Percentiles rank a stretch among this genome's conserved stretches.
Evolutionary conservation across 1,140 invertebrate species (phyloP).

Genomic region (Tetramorium simillimum): DNA sequence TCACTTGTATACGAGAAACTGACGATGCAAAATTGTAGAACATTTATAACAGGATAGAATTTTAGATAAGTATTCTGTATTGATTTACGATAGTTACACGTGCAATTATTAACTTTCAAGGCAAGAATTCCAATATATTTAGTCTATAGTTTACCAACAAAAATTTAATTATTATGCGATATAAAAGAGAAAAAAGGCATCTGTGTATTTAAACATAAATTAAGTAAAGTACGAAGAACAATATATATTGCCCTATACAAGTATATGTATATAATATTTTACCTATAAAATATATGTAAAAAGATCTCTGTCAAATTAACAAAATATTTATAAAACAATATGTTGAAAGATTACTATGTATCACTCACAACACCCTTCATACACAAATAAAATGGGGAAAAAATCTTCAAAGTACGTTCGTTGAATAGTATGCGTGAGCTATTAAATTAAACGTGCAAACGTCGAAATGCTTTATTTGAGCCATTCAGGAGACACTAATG

Average conservation of each 20-base stretch:
- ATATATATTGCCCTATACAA: background rate
- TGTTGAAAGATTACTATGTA: background rate
- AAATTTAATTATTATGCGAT: background rate
- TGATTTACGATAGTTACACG: background rate
- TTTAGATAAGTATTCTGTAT: background rate
- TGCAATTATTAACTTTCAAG: background rate
- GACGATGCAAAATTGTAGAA: background rate
- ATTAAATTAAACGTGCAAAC: constrained; percentile 5
- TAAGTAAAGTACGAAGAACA: background rate
- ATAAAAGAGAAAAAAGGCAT: background rate
- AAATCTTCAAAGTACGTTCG: background rate
- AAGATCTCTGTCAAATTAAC: background rate
- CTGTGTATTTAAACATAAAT: background rate
- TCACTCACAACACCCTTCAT: too few species aligned
- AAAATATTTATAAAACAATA: constrained; percentile 20
- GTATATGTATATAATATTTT: background rate
- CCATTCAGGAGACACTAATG: constrained; percentile 31
- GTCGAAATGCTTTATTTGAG: constrained; percentile 11
- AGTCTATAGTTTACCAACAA: background rate
- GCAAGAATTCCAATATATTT: background rate
- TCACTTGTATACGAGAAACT: background rate
- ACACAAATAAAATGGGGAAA: background rate
- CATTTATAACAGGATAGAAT: background rate
- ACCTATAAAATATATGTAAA: background rate
- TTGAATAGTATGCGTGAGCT: background rate